phyloP scores from a whole-genome alignment of 2,113 vertebrate genomes.

The Limnothrissa miodon region DNA sequence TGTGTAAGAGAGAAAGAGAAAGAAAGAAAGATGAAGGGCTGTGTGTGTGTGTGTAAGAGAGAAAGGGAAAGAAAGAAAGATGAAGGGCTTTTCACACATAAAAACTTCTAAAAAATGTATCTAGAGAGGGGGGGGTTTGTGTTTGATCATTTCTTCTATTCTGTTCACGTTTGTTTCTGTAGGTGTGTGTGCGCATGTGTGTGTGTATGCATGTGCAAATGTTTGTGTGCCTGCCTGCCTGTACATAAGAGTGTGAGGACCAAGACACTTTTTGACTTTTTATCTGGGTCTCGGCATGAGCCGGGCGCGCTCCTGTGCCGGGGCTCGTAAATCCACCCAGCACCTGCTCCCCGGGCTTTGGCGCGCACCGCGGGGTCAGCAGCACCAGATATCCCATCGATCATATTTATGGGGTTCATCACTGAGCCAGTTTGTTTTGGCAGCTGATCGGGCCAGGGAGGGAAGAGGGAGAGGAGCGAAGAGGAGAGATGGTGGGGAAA shows the following conservation, averaged over 20 bases:
- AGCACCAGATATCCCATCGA: slow-evolving; percentile 62
- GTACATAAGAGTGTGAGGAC: neutral
- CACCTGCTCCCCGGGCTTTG: slow-evolving; percentile 67
- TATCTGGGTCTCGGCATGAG: slow-evolving; percentile 37
- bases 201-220: neutral
- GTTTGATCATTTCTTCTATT: neutral
- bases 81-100: too few relatives aligned
- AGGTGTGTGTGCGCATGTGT: neutral
- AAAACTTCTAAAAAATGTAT: too few relatives aligned
- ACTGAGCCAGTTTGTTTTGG: slow-evolving; percentile 70
- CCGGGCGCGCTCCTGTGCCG: slow-evolving; percentile 33
- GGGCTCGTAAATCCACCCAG: slow-evolving; percentile 63
- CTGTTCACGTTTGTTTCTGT: neutral
- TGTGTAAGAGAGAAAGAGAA: neutral
- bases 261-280: neutral
- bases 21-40: neutral
- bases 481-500: slow-evolving; percentile 22
- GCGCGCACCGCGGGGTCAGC: slow-evolving; percentile 68
- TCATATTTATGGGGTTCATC: slow-evolving; percentile 73
- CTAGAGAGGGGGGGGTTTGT: too few relatives aligned
- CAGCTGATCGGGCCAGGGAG: slow-evolving; percentile 61
- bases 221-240: neutral
- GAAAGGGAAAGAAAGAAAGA: neutral
- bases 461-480: slow-evolving; percentile 6
- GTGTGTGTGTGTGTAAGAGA: neutral